Evolutionary conservation across 2,113 vertebrate species (phyloP).

Genomic region (Myotis lucifugus): DNA sequence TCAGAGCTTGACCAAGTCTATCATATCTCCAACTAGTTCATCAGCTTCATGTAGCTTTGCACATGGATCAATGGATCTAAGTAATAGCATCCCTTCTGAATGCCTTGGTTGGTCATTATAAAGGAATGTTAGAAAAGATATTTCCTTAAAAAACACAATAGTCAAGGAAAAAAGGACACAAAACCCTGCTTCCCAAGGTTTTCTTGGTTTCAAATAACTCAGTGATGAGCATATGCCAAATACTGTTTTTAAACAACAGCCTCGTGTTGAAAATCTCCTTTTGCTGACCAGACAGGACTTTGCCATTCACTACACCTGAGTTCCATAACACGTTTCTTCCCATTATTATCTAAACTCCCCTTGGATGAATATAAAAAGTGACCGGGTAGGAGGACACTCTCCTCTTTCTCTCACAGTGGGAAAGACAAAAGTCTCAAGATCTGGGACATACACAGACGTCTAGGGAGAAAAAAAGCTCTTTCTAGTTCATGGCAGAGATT

Average conservation of each 20-base stretch:
- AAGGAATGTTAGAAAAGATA: background rate
- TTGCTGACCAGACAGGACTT: background rate
- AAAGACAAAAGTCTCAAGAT: conserved; percentile 21
- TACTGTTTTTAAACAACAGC: background rate
- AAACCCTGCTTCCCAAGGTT: background rate
- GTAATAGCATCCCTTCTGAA: background rate
- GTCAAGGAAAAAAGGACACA: background rate
- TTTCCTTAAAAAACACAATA: background rate
- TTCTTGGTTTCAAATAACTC: background rate
- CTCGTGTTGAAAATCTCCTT: background rate
- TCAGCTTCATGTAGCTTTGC: background rate
- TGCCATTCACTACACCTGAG: background rate
- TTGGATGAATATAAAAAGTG: background rate
- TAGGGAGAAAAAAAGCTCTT: background rate
- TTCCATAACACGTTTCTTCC: background rate
- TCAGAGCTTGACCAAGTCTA: background rate
- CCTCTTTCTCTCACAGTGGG: background rate
- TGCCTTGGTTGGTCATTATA: background rate
- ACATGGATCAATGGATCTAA: background rate
- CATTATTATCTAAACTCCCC: background rate
- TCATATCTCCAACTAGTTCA: background rate
- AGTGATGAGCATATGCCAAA: background rate
- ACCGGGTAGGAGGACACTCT: background rate
- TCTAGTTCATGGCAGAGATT: background rate
- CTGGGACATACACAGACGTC: background rate